A percentile compares a stretch with the other conserved stretches of the same genome.
Evolutionary conservation across 2,113 vertebrate genomes (phyloP).

Genomic region (Mugil cephalus): DNA sequence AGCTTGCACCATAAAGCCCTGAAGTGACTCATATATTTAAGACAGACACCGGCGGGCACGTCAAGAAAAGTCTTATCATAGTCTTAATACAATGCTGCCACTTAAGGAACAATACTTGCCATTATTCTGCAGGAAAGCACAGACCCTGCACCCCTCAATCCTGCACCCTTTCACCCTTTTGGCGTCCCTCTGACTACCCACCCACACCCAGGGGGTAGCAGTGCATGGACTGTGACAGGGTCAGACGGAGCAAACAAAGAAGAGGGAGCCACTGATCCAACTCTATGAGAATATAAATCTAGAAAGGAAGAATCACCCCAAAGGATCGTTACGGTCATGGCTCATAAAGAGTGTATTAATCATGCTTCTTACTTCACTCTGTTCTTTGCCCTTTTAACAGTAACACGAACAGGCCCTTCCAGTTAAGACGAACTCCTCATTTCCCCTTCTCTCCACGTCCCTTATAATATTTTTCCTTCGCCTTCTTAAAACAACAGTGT

Average conservation of each 20-base stretch:
- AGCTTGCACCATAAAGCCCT: conserved; percentile 31
- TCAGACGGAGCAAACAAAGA: conserved; percentile 44
- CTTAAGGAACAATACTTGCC: conserved; percentile 60
- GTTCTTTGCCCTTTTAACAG: conserved; percentile 52
- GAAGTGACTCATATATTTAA: conserved; percentile 50
- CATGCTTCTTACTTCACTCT: conserved; percentile 56
- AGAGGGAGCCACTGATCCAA: conserved; percentile 53
- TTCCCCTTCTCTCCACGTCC: conserved; percentile 3
- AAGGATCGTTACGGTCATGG: conserved; percentile 54
- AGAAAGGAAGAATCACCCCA: conserved; percentile 44
- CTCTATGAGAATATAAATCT: background rate
- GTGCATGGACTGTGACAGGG: conserved; percentile 33
- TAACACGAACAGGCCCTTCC: conserved; percentile 54
- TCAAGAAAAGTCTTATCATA: conserved; percentile 57
- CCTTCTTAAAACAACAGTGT: conserved; percentile 43
- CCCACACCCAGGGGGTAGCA: conserved; percentile 45
- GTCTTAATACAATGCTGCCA: conserved; percentile 41
- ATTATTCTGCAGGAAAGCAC: conserved; percentile 59
- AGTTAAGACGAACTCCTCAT: conserved; percentile 30
- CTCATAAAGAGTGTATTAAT: conserved; percentile 39
- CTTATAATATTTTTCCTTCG: conserved; percentile 21
- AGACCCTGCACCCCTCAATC: conserved; percentile 57
- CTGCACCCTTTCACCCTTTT: conserved; percentile 55
- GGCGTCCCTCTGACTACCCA: conserved; percentile 49
- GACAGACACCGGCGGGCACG: conserved; percentile 37